Evolutionary conservation across 2,888 invertebrate species (phyloP).

Genomic region (Candidula unifasciata): DNA sequence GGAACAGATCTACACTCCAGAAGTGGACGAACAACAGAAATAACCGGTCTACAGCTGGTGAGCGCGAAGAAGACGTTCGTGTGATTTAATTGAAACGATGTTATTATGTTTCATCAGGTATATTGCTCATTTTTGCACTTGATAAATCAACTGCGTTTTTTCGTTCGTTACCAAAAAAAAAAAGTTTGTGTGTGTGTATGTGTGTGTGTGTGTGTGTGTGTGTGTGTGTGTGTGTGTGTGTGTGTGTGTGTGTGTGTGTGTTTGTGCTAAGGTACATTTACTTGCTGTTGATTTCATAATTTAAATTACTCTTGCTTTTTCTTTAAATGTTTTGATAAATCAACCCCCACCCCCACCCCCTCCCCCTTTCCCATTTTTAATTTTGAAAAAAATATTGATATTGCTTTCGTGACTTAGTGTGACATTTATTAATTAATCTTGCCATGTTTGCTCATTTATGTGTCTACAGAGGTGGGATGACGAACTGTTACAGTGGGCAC

Average conservation of each 20-base stretch:
- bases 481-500: constrained; percentile 7
- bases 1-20: too few species aligned
- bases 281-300: too few species aligned
- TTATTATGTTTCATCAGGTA: too few species aligned
- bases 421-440: not conserved
- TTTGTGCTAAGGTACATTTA: not conserved
- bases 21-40: too few species aligned
- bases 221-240: constrained; percentile 1
- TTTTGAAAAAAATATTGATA: not conserved
- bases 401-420: too few species aligned
- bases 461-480: constrained; percentile 7
- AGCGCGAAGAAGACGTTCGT: too few species aligned
- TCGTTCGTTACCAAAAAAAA: too few species aligned
- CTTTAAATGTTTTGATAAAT: not conserved
- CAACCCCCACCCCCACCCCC: not conserved
- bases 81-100: too few species aligned
- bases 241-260: not conserved
- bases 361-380: not conserved
- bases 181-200: not conserved
- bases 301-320: too few species aligned
- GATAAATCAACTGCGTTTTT: too few species aligned
- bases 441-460: not conserved
- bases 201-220: constrained; percentile 16
- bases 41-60: too few species aligned
- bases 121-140: too few species aligned